These are phyloP conservation scores for Pachyseris speciosa DNA, from an alignment of 64 coral and sea anemone species.

Conservation along the genomic window DNA sequence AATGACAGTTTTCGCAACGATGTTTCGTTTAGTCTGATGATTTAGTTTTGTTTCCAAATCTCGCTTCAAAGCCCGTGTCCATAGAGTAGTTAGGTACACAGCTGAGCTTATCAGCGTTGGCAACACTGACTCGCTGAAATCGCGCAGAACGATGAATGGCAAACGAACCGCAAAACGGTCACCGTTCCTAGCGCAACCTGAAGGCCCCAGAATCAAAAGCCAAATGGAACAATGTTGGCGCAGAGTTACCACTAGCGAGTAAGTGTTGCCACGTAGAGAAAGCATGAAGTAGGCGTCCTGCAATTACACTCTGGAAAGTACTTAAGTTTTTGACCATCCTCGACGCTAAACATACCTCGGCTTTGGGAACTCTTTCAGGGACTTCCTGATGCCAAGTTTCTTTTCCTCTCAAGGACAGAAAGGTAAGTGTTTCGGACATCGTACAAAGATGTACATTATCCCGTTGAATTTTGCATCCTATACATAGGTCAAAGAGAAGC, in stretches of 20 bases:
- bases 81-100: not conserved
- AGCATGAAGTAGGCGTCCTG: not conserved
- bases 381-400: constrained; percentile 15
- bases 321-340: not conserved
- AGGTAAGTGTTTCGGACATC: constrained; percentile 53
- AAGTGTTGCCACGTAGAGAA: constrained; percentile 2
- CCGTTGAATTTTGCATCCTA: constrained; percentile 20
- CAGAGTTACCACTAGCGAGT: not conserved
- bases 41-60: not conserved
- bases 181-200: not conserved
- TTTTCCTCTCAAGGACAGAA: constrained; percentile 50
- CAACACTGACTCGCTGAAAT: not conserved
- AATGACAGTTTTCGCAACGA: not conserved
- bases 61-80: not conserved
- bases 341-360: constrained; percentile 6
- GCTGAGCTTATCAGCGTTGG: not conserved
- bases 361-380: constrained; percentile 9
- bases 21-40: not conserved
- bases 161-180: not conserved
- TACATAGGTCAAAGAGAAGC: not conserved
- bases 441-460: constrained; percentile 1
- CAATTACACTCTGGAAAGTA: not conserved
- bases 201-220: not conserved
- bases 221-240: not conserved
- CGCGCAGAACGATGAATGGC: not conserved